Conservation (phyloP, 2,113 vertebrate genomes). For the Zosterops borbonicus region DNA sequence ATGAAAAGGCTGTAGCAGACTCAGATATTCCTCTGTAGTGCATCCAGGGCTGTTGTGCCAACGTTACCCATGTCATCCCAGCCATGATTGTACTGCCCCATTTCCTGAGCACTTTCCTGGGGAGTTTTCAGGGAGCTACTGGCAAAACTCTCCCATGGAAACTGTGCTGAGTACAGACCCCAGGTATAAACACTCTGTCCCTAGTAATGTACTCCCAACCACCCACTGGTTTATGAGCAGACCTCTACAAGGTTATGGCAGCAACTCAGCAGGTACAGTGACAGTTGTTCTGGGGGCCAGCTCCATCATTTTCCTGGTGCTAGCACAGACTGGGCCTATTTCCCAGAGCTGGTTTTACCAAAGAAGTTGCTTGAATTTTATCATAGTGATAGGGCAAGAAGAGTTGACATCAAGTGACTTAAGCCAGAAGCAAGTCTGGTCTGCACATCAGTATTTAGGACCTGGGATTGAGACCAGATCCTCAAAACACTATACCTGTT, state of each 20-base stretch:
- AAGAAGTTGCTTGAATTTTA: neutral
- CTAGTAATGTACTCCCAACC: neutral
- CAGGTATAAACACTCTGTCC: neutral
- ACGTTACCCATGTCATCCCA: neutral
- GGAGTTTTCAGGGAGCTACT: neutral
- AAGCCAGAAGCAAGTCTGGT: neutral
- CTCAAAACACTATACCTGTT: neutral
- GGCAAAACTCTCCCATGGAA: neutral
- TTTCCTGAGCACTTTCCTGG: neutral
- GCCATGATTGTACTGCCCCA: neutral
- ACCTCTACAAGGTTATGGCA: neutral
- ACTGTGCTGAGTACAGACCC: neutral
- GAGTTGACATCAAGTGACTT: neutral
- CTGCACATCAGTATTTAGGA: neutral
- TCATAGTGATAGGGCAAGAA: neutral
- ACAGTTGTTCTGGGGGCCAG: neutral
- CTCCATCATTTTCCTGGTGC: neutral
- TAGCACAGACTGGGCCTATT: neutral
- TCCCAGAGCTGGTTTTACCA: neutral
- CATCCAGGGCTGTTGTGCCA: neutral
- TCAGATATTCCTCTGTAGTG: neutral
- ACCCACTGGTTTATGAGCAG: neutral
- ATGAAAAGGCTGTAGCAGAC: neutral
- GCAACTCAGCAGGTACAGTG: fast-evolving
- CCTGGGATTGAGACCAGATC: neutral